Evolutionary conservation across 2,797 vertebrate species (phyloP), one percentile per base, ranked within the genome.

Genomic region (Gastrophryne carolinensis): DNA sequence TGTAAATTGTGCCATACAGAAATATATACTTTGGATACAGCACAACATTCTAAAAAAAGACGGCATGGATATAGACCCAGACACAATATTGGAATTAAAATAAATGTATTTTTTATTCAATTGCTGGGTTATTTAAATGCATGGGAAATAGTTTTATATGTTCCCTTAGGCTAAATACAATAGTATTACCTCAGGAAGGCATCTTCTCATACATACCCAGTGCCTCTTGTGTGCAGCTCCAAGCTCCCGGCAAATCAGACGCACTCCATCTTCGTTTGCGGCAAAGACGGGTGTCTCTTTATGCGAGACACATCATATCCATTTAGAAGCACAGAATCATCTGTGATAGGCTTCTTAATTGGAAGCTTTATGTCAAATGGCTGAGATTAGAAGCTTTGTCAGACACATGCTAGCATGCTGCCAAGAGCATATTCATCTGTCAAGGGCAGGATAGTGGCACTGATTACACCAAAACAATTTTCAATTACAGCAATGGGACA

Each of bases 401-500:
- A 37, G 23, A 23, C 21, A 35, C 49, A 54, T 35, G 13, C 21
- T 26, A 54, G 50, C 34, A 26, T n/a, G 19, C 24, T 54, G 24
- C 29, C 65, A 56, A 68, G 34, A 37, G 23, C 53, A 54, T 29
- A 7, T 53, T 29, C n/a, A 56, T 56, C 34, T 15, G 24, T 34
- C 65, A 41, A 68, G 34, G 49, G 23, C 66, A 69, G 34, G 12
- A 6, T 27, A 41, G 34, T 11, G 4, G 0, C 26, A 30, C 7
- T 32, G 13, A 71, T 62, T 49, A 60, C 30, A 37, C 13, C 35
- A 60, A 62, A 26, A 32, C 11, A 30, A 50, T 52, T 61, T 72
- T 54, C 15, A 39, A 10, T 68, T 19, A 53, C 17, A 60, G 12
- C 41, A 60, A 4, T 44, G 68, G 29, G 68, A 60, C 39, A 71